Evolutionary conservation across 2,113 vertebrate genomes (phyloP).

Genomic region (Phylloscopus trochilus): DNA sequence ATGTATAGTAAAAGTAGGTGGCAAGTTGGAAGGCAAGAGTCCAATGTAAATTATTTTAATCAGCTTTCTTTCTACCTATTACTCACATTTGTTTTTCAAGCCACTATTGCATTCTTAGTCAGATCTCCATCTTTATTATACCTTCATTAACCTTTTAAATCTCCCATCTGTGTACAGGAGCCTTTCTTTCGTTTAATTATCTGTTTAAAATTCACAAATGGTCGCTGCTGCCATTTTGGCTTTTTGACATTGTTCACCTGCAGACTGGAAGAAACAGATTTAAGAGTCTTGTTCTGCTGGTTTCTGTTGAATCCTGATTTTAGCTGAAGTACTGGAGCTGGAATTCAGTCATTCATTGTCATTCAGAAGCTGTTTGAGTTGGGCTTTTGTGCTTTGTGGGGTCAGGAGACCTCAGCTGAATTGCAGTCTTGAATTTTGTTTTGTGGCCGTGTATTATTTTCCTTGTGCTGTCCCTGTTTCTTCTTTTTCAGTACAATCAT

Average conservation of each 20-base stretch:
- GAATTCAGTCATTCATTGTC: conserved; percentile 16
- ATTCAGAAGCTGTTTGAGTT: conserved; percentile 35
- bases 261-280: conserved; percentile 36
- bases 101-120: not conserved
- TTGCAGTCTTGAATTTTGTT: conserved; percentile 33
- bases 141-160: conserved; percentile 64
- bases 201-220: conserved; percentile 54
- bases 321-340: not conserved
- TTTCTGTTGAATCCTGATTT: conserved; percentile 37
- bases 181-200: conserved; percentile 28
- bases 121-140: conserved; percentile 46
- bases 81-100: conserved; percentile 12
- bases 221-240: conserved; percentile 37
- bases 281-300: not conserved
- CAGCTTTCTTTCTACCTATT: not conserved
- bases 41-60: conserved; percentile 4
- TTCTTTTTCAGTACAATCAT: conserved; percentile 6
- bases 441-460: conserved; percentile 19
- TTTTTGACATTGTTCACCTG: conserved; percentile 59
- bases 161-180: not conserved
- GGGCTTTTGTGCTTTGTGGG: conserved; percentile 18
- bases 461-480: not conserved
- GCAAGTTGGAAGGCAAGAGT: not conserved
- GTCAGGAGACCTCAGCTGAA: conserved; percentile 41
- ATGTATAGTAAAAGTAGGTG: not conserved